Percentiles rank a stretch among this genome's conserved stretches.
Conservation (phyloP, 2,113 vertebrate species). For the Xyliphius kryptos region DNA sequence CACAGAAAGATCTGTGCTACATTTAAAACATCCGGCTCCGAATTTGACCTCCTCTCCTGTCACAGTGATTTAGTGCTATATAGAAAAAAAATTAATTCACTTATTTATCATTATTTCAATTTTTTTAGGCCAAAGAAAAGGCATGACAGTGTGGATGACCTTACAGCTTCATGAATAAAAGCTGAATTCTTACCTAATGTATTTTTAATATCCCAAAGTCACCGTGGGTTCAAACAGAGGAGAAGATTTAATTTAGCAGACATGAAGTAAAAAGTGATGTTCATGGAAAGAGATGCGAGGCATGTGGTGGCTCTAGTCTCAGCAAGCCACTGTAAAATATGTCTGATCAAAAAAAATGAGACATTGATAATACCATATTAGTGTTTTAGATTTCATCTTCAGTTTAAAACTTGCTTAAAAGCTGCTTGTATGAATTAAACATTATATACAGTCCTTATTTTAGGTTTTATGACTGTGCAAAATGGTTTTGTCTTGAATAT, state of each 20-base stretch:
- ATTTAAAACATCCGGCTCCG: neutral
- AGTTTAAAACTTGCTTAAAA: neutral
- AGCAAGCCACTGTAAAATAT: conserved; percentile 1
- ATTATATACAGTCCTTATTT: no score
- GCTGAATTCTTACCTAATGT: neutral
- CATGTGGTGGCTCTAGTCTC: neutral
- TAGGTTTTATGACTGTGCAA: no score
- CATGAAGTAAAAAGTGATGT: neutral
- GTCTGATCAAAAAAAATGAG: neutral
- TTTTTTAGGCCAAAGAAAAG: no score
- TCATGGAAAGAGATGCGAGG: neutral
- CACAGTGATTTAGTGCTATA: neutral
- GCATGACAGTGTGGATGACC: neutral
- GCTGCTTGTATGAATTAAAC: no score
- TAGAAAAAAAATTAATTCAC: neutral
- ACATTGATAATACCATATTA: neutral
- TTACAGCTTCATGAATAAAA: conserved; percentile 4
- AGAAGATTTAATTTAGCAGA: neutral
- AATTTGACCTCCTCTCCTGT: neutral
- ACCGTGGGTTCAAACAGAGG: neutral
- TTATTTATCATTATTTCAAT: no score
- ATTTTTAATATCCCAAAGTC: neutral
- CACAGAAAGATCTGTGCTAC: neutral
- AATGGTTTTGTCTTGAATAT: no score
- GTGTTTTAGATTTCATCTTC: neutral